Evolutionary conservation across 2,888 invertebrate species (phyloP).

Genomic region (Stenotaenia linearis): DNA sequence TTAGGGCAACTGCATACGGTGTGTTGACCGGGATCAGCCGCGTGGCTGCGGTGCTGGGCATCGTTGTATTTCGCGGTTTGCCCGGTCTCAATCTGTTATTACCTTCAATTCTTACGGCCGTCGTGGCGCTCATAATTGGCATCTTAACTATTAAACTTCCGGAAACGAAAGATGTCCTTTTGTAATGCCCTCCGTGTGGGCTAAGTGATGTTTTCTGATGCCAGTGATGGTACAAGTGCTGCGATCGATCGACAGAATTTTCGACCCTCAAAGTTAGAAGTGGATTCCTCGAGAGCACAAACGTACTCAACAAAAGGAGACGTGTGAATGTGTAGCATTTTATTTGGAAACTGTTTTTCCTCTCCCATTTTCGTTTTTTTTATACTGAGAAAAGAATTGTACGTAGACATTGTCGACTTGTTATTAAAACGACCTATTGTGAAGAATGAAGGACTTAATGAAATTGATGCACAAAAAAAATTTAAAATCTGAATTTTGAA

Average conservation of each 20-base stretch:
- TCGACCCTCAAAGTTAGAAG: background rate
- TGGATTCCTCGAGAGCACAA: background rate
- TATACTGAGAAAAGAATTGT: background rate
- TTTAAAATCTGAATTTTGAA: background rate
- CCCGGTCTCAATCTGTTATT: slow-evolving; percentile 47
- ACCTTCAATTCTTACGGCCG: slow-evolving; percentile 50
- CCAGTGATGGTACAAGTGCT: background rate
- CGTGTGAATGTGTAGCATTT: background rate
- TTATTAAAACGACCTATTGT: background rate
- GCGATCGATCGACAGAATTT: background rate
- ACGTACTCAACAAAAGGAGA: background rate
- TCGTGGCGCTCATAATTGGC: slow-evolving; percentile 48
- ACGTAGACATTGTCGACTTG: background rate
- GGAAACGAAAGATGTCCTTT: slow-evolving; percentile 46
- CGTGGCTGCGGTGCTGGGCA: slow-evolving; percentile 49
- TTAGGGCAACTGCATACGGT: slow-evolving; percentile 51
- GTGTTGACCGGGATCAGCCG: slow-evolving; percentile 49
- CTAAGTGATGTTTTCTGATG: background rate
- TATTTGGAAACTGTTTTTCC: background rate
- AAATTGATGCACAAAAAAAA: background rate
- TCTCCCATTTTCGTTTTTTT: background rate
- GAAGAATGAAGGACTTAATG: background rate
- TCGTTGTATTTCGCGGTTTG: slow-evolving; percentile 48
- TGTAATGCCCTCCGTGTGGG: background rate
- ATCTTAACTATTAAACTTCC: slow-evolving; percentile 48